These are phyloP conservation scores for Homalodisca vitripennis DNA, from an alignment of 1,140 invertebrate genomes.

Conservation along the genomic window DNA sequence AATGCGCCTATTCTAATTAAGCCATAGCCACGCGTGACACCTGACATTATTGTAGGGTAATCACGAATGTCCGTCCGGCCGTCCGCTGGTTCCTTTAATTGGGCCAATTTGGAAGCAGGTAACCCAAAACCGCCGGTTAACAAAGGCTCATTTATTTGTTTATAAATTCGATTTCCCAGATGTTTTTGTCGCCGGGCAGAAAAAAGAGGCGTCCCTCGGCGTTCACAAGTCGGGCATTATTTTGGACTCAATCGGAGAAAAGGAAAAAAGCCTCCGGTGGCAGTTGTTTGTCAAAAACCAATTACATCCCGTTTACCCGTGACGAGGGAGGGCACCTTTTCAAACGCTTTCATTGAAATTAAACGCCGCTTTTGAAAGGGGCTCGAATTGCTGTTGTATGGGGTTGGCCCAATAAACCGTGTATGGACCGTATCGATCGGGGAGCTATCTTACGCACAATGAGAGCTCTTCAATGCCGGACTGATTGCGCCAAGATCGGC, in stretches of 20 bases:
- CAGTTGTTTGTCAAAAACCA: constrained; percentile 26
- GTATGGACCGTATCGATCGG: too few species aligned
- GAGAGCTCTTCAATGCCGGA: too few species aligned
- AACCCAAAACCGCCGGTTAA: constrained; percentile 1
- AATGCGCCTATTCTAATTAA: neutral
- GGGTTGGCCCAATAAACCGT: too few species aligned
- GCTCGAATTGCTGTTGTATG: constrained; percentile 26
- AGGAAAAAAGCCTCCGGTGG: neutral
- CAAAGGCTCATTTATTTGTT: constrained; percentile 25
- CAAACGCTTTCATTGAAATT: constrained; percentile 32
- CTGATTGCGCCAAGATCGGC: too few species aligned
- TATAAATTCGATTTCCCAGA: constrained; percentile 20
- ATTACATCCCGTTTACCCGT: constrained; percentile 28
- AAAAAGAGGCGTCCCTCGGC: constrained; percentile 8
- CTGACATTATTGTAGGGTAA: neutral
- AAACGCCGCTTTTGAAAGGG: constrained; percentile 27
- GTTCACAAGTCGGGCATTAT: constrained; percentile 20
- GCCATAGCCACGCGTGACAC: neutral
- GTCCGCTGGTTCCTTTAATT: constrained; percentile 8
- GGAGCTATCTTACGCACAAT: too few species aligned
- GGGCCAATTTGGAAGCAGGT: constrained; percentile 12
- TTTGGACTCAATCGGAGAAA: constrained; percentile 21
- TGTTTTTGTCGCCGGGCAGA: constrained; percentile 3
- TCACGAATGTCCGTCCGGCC: too few species aligned
- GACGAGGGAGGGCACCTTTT: constrained; percentile 28